Percentiles rank a stretch among this genome's conserved stretches.
These are phyloP conservation scores for Melipona beecheii DNA, from an alignment of 2,888 invertebrate genomes.

Conservation along the genomic window DNA sequence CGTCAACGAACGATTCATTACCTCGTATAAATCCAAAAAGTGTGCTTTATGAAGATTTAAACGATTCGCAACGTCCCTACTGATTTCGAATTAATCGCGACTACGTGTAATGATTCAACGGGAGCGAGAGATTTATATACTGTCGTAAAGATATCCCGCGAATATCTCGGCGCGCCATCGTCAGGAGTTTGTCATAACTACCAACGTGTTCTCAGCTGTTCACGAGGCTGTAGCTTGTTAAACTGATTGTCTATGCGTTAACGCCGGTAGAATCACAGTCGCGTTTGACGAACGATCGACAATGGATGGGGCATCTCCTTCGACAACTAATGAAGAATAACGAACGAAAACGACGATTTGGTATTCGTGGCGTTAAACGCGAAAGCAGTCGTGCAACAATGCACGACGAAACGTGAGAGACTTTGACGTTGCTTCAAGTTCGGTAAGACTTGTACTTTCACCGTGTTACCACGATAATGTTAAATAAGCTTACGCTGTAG, in stretches of 20 bases:
- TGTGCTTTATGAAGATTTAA: slow-evolving; percentile 30
- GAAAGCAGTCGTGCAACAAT: neutral
- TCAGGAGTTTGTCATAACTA: slow-evolving; percentile 67
- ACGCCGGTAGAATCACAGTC: neutral
- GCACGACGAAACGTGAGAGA: neutral
- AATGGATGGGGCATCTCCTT: neutral
- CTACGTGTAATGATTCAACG: slow-evolving; percentile 29
- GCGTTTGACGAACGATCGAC: slow-evolving; percentile 28
- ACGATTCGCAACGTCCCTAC: slow-evolving; percentile 25
- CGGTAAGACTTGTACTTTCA: neutral
- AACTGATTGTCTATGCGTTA: neutral
- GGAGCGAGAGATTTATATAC: slow-evolving; percentile 42
- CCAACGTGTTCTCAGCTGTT: slow-evolving; percentile 41
- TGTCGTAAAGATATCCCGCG: slow-evolving; percentile 45
- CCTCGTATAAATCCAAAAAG: slow-evolving; percentile 5
- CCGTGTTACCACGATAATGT: neutral
- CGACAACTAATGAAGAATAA: slow-evolving; percentile 27
- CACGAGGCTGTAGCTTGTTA: slow-evolving; percentile 7
- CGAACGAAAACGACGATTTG: slow-evolving; percentile 6
- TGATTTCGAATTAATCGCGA: slow-evolving; percentile 30
- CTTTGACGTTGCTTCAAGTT: neutral
- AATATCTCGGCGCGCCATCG: slow-evolving; percentile 68
- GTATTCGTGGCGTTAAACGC: neutral
- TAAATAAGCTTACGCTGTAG: neutral
- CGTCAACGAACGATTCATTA: slow-evolving; percentile 16